A percentile compares a stretch with the other conserved stretches of the same genome.
phyloP scores from a whole-genome alignment of 2,888 invertebrate genomes.

The Agrochola macilenta region DNA sequence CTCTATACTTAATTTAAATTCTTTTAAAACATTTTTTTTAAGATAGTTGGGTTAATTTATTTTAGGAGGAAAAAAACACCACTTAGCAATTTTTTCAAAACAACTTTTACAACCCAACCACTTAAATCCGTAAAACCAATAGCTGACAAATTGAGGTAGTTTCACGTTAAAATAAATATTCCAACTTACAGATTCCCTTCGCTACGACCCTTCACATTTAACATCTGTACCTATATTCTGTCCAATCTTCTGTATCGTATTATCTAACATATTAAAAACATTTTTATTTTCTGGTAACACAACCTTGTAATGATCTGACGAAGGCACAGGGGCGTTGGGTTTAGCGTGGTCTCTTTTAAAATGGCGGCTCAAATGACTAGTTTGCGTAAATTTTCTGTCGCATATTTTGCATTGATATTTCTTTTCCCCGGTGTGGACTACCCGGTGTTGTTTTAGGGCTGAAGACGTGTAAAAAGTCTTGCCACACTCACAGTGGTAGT shows the following conservation, averaged over 20 bases:
- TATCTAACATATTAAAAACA: conserved; percentile 71
- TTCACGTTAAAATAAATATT: conserved; percentile 29
- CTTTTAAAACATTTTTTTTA: neutral
- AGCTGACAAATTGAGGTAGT: conserved; percentile 54
- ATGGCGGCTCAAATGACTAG: conserved; percentile 85
- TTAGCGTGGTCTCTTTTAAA: conserved; percentile 85
- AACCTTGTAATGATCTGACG: conserved; percentile 80
- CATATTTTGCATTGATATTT: conserved; percentile 87
- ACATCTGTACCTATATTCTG: conserved; percentile 47
- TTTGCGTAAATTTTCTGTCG: conserved; percentile 85
- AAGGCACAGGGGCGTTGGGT: conserved; percentile 80
- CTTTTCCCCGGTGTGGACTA: conserved; percentile 87
- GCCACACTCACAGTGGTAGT: conserved; percentile 87
- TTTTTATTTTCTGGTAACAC: conserved; percentile 71
- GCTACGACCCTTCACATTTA: conserved; percentile 76
- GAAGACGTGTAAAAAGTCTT: conserved; percentile 88
- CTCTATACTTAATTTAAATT: neutral
- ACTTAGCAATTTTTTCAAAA: neutral
- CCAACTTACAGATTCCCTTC: neutral
- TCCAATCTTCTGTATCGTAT: conserved; percentile 55
- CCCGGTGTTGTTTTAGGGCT: conserved; percentile 84
- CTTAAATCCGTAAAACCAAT: conserved; percentile 17
- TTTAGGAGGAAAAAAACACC: neutral
- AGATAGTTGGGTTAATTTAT: neutral
- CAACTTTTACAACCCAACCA: neutral